Percentiles rank a stretch among this genome's conserved stretches.
phyloP scores from a whole-genome alignment of 2,888 invertebrate species.

The Leptarthrus brevirostris region DNA sequence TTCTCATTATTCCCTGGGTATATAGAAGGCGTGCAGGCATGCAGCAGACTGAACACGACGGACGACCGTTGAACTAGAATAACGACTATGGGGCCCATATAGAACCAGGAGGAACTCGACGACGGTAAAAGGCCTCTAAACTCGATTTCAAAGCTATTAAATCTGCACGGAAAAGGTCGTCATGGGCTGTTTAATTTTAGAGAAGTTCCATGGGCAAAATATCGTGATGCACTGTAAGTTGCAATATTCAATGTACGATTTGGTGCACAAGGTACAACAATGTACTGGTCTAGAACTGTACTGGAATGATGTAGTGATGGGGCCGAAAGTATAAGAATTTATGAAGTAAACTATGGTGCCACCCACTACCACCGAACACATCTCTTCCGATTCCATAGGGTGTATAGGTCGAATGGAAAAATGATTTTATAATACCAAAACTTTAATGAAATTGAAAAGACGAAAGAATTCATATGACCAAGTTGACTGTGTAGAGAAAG shows the following conservation, averaged over 20 bases:
- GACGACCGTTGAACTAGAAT: conserved; percentile 9
- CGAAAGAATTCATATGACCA: not conserved
- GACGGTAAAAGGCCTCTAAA: conserved; percentile 8
- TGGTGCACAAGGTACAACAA: conserved; percentile 1
- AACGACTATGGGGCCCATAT: not conserved
- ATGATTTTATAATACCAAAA: not conserved
- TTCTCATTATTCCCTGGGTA: conserved; percentile 13
- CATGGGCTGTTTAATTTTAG: conserved; percentile 35
- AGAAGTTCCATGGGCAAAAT: conserved; percentile 11
- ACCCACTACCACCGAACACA: not conserved
- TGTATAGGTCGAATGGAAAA: too few species aligned
- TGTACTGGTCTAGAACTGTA: not conserved
- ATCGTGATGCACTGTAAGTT: conserved; percentile 9
- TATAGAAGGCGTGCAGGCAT: conserved; percentile 22
- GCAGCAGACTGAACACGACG: conserved; percentile 14
- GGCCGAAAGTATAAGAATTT: not conserved
- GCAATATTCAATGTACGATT: conserved; percentile 8
- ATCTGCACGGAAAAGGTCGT: conserved; percentile 16
- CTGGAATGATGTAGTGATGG: not conserved
- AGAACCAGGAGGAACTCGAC: not conserved
- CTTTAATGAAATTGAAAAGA: not conserved
- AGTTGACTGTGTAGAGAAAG: not conserved
- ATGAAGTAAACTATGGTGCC: not conserved
- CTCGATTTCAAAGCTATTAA: not conserved
- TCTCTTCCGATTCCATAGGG: not conserved